These are phyloP conservation scores for Drosophila neoperkinsi DNA, from an alignment of 2,888 invertebrate species.

Conservation along the genomic window DNA sequence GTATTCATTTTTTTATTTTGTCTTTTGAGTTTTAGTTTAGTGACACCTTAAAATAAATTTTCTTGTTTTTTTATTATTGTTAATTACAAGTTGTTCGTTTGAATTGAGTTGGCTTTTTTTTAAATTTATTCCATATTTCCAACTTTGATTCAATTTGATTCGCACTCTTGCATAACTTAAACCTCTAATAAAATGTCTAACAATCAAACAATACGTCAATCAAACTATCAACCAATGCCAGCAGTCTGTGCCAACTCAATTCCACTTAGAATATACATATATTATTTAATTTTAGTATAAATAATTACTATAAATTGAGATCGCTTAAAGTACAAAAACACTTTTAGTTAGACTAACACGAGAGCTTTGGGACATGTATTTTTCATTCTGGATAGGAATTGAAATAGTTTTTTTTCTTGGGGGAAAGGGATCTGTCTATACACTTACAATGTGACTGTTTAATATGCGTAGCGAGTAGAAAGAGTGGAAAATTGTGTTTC, in stretches of 20 bases:
- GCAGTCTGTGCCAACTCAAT: conserved; percentile 79
- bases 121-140: conserved; percentile 25
- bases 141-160: conserved; percentile 48
- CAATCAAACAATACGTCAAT: conserved; percentile 65
- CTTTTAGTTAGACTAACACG: conserved; percentile 79
- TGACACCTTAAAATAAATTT: conserved; percentile 73
- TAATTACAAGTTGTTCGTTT: conserved; percentile 61
- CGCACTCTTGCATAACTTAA: conserved; percentile 51
- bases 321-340: conserved; percentile 78
- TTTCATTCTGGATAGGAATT: conserved; percentile 19
- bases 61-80: conserved; percentile 38
- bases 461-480: conserved; percentile 75
- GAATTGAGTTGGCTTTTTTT: conserved; percentile 52
- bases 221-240: conserved; percentile 49
- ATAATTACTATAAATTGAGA: conserved; percentile 65
- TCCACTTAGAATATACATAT: conserved; percentile 56
- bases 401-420: conserved; percentile 9
- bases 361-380: conserved; percentile 53
- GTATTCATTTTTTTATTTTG: conserved; percentile 54
- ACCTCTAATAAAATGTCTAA: conserved; percentile 60
- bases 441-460: conserved; percentile 64
- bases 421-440: conserved; percentile 58
- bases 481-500: conserved; percentile 79
- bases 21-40: conserved; percentile 66
- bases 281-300: conserved; percentile 50